phyloP scores from a whole-genome alignment of 92 coral and sea anemone genomes.

The Porites lobata region DNA sequence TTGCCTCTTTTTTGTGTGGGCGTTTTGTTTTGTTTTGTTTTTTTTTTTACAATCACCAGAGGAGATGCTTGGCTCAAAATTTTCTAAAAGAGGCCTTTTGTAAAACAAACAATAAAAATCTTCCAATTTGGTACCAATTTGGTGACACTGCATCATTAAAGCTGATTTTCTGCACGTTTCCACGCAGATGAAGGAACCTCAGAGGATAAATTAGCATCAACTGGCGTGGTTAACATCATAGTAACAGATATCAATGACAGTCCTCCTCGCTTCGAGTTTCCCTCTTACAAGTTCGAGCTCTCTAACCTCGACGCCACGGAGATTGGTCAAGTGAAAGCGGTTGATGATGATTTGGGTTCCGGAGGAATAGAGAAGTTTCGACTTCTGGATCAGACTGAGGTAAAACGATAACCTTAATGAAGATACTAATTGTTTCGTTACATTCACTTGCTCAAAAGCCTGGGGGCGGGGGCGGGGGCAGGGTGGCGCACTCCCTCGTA shows the following conservation, averaged over 20 bases:
- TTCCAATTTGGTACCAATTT: no score
- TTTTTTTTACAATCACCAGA: no score
- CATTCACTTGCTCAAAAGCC: neutral
- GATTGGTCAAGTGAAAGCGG: constrained; percentile 80
- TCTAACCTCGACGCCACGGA: constrained; percentile 44
- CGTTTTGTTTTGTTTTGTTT: no score
- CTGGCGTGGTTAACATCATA: constrained; percentile 79
- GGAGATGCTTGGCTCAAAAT: no score
- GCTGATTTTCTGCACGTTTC: neutral
- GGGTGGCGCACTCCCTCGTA: no score
- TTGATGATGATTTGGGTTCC: constrained; percentile 82
- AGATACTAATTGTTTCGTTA: no score
- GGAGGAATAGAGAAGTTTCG: constrained; percentile 86
- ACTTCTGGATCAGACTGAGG: constrained; percentile 85
- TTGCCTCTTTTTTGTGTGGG: no score
- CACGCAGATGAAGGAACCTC: constrained; percentile 70
- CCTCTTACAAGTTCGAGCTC: constrained; percentile 72
- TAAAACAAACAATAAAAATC: no score
- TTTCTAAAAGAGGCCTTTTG: no score
- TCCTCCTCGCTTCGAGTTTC: constrained; percentile 75
- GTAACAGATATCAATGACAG: constrained; percentile 90
- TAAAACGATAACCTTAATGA: constrained; percentile 2
- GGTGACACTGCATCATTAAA: no score
- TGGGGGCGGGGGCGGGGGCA: no score
- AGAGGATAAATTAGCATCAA: constrained; percentile 61